These are phyloP conservation scores for Orientallactaga sibirica DNA, from an alignment of 2,797 vertebrate genomes.

Conservation along the genomic window DNA sequence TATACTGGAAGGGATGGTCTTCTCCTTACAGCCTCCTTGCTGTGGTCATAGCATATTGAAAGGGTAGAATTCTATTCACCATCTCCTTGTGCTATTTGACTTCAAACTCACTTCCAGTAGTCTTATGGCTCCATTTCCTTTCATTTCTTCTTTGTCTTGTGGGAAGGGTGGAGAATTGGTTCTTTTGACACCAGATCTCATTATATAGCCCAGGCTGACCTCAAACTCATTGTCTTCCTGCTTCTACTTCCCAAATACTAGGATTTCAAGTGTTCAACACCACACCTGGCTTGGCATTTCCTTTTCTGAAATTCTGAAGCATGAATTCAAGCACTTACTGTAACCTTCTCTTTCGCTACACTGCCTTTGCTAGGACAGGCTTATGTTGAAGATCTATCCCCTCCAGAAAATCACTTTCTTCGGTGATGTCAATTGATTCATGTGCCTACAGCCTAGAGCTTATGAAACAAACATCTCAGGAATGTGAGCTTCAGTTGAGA, in stretches of 20 bases:
- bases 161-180: no score
- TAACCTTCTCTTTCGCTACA: background rate
- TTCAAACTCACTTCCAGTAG: background rate
- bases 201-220: background rate
- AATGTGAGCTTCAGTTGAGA: background rate
- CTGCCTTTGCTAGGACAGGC: background rate
- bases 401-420: slow-evolving; percentile 12
- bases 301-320: background rate
- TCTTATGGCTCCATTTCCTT: background rate
- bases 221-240: background rate
- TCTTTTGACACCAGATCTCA: background rate
- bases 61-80: background rate
- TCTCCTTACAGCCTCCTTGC: no score
- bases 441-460: background rate
- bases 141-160: background rate
- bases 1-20: background rate
- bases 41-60: background rate
- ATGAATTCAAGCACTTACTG: background rate
- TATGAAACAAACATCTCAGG: background rate
- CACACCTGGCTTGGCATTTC: background rate
- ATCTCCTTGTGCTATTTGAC: background rate
- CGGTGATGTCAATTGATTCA: background rate
- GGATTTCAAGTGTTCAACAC: background rate
- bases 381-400: background rate
- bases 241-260: background rate